Evolutionary conservation across 2,888 invertebrate species (phyloP).

Genomic region (Rotaria macrura): DNA sequence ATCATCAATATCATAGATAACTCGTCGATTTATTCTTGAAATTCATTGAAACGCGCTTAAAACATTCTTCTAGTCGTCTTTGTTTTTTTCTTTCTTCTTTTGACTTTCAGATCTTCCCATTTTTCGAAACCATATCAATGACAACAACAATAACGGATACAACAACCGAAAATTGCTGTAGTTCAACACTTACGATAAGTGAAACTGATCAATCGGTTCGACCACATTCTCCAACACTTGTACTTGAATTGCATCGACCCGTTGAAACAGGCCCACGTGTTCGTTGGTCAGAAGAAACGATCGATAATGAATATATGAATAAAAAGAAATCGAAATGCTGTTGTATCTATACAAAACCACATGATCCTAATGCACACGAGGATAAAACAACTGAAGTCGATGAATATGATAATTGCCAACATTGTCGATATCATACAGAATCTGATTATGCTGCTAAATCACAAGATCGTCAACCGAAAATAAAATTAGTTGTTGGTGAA

Average conservation of each 20-base stretch:
- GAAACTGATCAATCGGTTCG: neutral
- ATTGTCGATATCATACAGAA: conserved; percentile 4
- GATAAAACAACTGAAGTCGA: neutral
- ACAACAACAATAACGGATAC: neutral
- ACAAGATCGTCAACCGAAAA: neutral
- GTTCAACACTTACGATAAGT: neutral
- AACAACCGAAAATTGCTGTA: neutral
- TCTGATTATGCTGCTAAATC: neutral
- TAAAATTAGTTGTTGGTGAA: neutral
- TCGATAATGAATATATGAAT: conserved; percentile 18
- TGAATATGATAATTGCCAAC: neutral
- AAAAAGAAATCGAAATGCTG: conserved; percentile 15
- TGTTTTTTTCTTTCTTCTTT: neutral
- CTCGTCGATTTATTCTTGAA: too few relatives aligned
- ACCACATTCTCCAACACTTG: neutral
- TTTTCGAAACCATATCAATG: neutral
- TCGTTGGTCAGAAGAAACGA: neutral
- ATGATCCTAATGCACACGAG: neutral
- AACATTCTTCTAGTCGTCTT: too few relatives aligned
- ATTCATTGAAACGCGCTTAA: too few relatives aligned
- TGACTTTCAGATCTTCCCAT: neutral
- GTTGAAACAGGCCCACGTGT: neutral
- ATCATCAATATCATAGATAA: too few relatives aligned
- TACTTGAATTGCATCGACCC: neutral
- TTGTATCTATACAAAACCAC: neutral